These are phyloP conservation scores for Pipistrellus nathusii DNA, from an alignment of 2,797 vertebrate species.

Conservation along the genomic window DNA sequence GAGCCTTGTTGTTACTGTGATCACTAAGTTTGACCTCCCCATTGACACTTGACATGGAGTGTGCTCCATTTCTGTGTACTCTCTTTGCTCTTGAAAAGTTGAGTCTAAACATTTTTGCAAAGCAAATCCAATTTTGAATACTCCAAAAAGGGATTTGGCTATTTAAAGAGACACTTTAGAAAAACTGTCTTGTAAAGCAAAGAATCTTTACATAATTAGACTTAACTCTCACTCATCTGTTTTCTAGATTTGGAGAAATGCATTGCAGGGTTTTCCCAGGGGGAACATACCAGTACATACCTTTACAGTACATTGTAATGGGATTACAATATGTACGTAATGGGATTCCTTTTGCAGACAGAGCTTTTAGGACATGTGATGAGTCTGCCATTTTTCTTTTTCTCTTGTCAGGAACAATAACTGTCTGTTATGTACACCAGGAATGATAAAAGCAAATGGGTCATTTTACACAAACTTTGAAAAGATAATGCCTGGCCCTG, in stretches of 20 bases:
- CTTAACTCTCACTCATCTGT: constrained; percentile 54
- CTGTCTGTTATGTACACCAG: background rate
- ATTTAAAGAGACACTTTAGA: constrained; percentile 71
- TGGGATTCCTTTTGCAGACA: background rate
- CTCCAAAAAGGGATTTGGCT: constrained; percentile 66
- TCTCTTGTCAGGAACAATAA: constrained; percentile 66
- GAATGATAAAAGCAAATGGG: constrained; percentile 32
- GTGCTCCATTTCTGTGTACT: background rate
- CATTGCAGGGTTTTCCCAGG: background rate
- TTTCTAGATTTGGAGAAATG: constrained; percentile 8
- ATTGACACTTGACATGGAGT: constrained; percentile 3
- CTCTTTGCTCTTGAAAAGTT: constrained; percentile 66
- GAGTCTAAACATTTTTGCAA: constrained; percentile 71
- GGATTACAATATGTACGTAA: background rate
- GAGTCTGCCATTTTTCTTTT: constrained; percentile 32
- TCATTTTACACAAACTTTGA: constrained; percentile 49
- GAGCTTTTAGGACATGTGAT: background rate
- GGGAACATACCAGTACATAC: background rate
- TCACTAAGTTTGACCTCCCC: background rate
- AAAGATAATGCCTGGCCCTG: constrained; percentile 48
- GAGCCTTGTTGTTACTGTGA: background rate
- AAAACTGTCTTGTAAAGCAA: constrained; percentile 59
- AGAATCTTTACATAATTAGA: constrained; percentile 68
- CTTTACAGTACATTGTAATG: background rate
- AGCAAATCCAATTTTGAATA: constrained; percentile 67